Conservation (phyloP, 2,888 invertebrate genomes). For the Volucella inanis region DNA sequence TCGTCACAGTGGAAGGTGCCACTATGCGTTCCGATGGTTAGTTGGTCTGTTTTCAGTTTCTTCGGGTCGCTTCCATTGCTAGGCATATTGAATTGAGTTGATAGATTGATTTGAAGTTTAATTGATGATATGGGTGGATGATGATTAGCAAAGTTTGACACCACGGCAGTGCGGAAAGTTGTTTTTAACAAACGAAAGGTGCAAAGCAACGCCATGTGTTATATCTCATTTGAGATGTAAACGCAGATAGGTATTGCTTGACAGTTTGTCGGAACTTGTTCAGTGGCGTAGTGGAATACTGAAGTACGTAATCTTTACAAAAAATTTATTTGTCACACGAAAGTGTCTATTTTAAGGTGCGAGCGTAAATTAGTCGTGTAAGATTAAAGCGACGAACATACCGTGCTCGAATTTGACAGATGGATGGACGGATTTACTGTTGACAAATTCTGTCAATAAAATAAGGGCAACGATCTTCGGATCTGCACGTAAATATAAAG, state of each 20-base stretch:
- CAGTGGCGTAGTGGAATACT: not conserved
- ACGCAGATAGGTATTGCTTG: not conserved
- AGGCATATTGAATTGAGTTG: slow-evolving; percentile 39
- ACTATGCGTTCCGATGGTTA: slow-evolving; percentile 80
- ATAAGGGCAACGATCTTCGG: too few species aligned
- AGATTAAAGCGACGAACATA: too few species aligned
- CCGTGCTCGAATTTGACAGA: too few species aligned
- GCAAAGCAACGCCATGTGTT: slow-evolving; percentile 35
- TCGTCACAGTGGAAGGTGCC: slow-evolving; percentile 82
- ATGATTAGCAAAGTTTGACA: not conserved
- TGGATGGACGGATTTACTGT: too few species aligned
- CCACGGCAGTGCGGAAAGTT: not conserved
- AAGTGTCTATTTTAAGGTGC: too few species aligned
- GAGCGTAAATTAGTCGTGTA: too few species aligned
- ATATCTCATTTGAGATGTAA: not conserved
- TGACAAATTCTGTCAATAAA: too few species aligned
- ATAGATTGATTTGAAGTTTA: not conserved
- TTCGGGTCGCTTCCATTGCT: slow-evolving; percentile 56
- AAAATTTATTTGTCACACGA: too few species aligned
- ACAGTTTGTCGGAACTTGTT: slow-evolving; percentile 2
- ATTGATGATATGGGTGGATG: not conserved
- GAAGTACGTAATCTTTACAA: not conserved
- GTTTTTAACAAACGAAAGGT: not conserved
- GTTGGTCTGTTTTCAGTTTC: slow-evolving; percentile 55
- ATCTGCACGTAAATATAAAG: too few species aligned